These are phyloP conservation scores for Agrochola circellaris DNA, from an alignment of 2,888 invertebrate species.

Conservation along the genomic window DNA sequence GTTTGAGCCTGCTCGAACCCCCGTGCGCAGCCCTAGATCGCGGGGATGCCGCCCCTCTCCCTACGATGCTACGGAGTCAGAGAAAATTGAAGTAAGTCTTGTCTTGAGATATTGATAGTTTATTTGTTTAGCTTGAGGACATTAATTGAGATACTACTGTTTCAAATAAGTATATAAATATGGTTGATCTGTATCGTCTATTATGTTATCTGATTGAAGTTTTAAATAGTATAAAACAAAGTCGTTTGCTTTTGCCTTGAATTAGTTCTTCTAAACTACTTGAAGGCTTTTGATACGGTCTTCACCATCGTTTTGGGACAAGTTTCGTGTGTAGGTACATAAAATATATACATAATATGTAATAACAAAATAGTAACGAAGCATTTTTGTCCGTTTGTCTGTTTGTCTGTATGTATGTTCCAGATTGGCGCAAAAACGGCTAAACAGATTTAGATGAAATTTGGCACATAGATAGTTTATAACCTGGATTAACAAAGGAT, in stretches of 20 bases:
- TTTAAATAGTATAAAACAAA: neutral
- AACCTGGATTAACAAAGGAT: neutral
- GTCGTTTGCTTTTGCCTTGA: neutral
- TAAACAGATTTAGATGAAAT: neutral
- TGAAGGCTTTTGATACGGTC: neutral
- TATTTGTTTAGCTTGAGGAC: neutral
- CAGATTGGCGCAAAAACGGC: neutral
- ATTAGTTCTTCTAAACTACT: neutral
- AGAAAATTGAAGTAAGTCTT: constrained; percentile 87
- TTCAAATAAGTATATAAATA: neutral
- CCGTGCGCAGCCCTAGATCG: constrained; percentile 97
- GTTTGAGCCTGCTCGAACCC: constrained; percentile 96
- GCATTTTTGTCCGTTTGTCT: neutral
- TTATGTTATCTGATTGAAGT: too few species aligned
- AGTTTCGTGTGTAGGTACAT: neutral
- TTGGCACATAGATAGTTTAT: neutral
- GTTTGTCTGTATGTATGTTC: neutral
- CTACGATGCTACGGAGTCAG: constrained; percentile 91
- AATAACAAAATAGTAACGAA: neutral
- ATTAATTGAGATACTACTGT: neutral
- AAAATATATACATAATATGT: too few species aligned
- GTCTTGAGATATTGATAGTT: constrained; percentile 2
- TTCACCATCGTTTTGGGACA: neutral
- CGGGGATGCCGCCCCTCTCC: constrained; percentile 96
- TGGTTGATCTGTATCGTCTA: too few species aligned